Evolutionary conservation across 2,888 invertebrate species (phyloP).

Genomic region (Acrobasis suavella): DNA sequence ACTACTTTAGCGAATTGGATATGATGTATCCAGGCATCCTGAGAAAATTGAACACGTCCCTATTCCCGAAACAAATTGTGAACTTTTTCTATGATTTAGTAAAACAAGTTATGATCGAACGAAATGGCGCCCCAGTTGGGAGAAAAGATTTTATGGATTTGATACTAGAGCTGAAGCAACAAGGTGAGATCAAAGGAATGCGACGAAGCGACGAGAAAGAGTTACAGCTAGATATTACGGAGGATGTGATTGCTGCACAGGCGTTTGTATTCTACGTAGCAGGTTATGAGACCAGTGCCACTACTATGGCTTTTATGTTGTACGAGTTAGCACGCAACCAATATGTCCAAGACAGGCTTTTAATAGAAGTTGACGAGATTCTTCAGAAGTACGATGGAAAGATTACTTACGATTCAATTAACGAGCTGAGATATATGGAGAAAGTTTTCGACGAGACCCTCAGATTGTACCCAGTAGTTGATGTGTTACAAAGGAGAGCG

Average conservation of each 20-base stretch:
- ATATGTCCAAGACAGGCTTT: conserved; percentile 57
- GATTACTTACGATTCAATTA: conserved; percentile 58
- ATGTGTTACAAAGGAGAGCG: conserved; percentile 57
- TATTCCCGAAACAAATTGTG: conserved; percentile 40
- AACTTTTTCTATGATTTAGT: conserved; percentile 46
- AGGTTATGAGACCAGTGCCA: conserved; percentile 71
- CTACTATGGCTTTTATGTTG: conserved; percentile 56
- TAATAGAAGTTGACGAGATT: conserved; percentile 50
- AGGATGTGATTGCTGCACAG: conserved; percentile 58
- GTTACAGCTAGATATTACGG: conserved; percentile 43
- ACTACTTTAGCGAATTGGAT: conserved; percentile 39
- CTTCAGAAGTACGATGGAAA: conserved; percentile 47
- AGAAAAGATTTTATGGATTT: conserved; percentile 59
- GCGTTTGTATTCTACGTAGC: conserved; percentile 68
- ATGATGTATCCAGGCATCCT: conserved; percentile 55
- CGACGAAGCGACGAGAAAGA: conserved; percentile 32
- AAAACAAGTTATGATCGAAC: conserved; percentile 38
- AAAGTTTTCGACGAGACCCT: conserved; percentile 62
- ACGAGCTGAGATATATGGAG: conserved; percentile 61
- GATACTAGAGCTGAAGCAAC: conserved; percentile 46
- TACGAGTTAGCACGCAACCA: conserved; percentile 59
- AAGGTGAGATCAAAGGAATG: conserved; percentile 37
- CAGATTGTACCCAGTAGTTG: conserved; percentile 68
- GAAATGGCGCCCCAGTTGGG: conserved; percentile 44
- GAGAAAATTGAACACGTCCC: conserved; percentile 40